These are phyloP conservation scores for Choreutis nemorana DNA, from an alignment of 2,888 invertebrate species.

Conservation along the genomic window DNA sequence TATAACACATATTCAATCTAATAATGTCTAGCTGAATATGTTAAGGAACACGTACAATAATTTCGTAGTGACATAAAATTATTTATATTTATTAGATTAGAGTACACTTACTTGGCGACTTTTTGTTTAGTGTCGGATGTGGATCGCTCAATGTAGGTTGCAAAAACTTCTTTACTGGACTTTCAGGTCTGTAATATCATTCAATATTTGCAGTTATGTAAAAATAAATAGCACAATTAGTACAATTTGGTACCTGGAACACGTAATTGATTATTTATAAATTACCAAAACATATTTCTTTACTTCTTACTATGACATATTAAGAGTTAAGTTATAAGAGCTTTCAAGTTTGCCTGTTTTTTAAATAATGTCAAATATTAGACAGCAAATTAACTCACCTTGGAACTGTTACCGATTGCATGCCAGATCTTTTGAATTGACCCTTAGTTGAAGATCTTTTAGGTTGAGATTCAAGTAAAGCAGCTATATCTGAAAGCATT, in stretches of 20 bases:
- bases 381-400: too few relatives aligned
- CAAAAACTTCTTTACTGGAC: slow-evolving; percentile 81
- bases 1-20: too few relatives aligned
- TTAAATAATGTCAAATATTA: slow-evolving; percentile 15
- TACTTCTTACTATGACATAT: too few relatives aligned
- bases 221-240: too few relatives aligned
- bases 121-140: slow-evolving; percentile 66
- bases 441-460: slow-evolving; percentile 49
- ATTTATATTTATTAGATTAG: background rate
- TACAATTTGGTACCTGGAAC: too few relatives aligned
- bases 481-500: slow-evolving; percentile 40
- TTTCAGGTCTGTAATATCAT: slow-evolving; percentile 75
- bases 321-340: too few relatives aligned
- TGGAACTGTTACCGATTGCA: slow-evolving; percentile 43
- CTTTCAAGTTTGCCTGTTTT: background rate
- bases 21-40: too few relatives aligned
- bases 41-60: background rate
- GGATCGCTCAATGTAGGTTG: slow-evolving; percentile 85
- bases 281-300: too few relatives aligned
- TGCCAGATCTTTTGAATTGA: slow-evolving; percentile 44
- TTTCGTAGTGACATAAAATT: background rate
- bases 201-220: background rate
- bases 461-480: slow-evolving; percentile 43
- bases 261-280: too few relatives aligned
- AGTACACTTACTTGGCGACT: slow-evolving; percentile 71